These are phyloP conservation scores for Neoseiulus cucumeris DNA, from an alignment of 1,140 invertebrate species.

Conservation along the genomic window DNA sequence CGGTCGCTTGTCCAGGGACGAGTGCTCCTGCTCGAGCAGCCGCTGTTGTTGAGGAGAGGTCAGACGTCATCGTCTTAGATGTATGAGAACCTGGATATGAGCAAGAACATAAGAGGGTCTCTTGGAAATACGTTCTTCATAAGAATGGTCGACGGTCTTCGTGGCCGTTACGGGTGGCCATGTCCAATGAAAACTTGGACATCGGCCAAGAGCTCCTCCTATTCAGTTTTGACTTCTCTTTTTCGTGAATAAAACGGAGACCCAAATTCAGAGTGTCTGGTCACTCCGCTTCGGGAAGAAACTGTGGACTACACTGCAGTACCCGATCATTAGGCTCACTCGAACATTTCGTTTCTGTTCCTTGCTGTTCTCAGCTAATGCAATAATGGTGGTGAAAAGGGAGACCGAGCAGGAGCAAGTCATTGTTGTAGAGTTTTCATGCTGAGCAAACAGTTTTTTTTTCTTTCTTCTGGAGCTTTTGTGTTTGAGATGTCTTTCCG, in stretches of 20 bases:
- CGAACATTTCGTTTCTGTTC: conserved; percentile 11
- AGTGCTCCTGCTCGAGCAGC: not conserved
- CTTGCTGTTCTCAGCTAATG: conserved; percentile 17
- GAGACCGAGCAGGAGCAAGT: conserved; percentile 3
- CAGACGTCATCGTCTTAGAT: too few relatives aligned
- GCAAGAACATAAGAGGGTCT: conserved; percentile 13
- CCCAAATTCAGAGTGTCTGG: too few relatives aligned
- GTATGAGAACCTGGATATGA: conserved; percentile 7
- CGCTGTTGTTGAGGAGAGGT: not conserved
- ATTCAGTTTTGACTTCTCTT: too few relatives aligned
- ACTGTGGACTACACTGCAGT: too few relatives aligned
- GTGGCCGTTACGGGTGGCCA: conserved; percentile 3
- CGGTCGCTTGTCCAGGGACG: too few relatives aligned
- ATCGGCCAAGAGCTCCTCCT: too few relatives aligned
- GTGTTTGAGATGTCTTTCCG: not conserved
- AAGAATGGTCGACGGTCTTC: conserved; percentile 15
- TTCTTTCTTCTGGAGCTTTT: not conserved
- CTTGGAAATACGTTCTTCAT: conserved; percentile 14
- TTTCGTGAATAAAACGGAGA: too few relatives aligned
- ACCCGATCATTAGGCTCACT: too few relatives aligned
- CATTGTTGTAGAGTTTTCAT: conserved; percentile 15
- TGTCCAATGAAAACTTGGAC: too few relatives aligned
- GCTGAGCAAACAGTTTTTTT: conserved; percentile 2
- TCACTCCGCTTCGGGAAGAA: too few relatives aligned
- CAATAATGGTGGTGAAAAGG: conserved; percentile 12